phyloP scores from a whole-genome alignment of 2,888 invertebrate species.

The Pimpla rufipes region DNA sequence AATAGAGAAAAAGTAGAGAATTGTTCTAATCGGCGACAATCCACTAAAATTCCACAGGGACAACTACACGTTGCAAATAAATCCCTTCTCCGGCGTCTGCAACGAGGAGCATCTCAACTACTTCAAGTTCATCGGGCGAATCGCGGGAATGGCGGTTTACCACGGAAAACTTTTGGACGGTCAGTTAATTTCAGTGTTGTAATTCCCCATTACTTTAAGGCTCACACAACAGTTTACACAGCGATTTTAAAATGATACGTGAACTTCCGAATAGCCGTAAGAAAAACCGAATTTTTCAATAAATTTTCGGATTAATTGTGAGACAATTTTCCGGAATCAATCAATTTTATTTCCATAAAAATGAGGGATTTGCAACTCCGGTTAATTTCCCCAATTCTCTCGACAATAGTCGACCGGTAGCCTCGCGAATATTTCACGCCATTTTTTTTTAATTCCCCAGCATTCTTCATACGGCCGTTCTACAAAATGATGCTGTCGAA shows the following conservation, averaged over 20 bases:
- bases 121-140: constrained; percentile 99
- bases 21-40: background rate
- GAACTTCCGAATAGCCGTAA: too few species aligned
- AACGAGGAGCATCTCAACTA: constrained; percentile 99
- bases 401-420: too few species aligned
- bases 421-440: background rate
- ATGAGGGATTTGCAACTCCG: too few species aligned
- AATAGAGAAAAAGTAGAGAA: too few species aligned
- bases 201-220: too few species aligned
- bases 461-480: constrained; percentile 99
- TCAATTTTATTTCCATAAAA: too few species aligned
- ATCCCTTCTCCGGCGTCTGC: constrained; percentile 98
- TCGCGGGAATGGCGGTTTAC: constrained; percentile 99
- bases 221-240: too few species aligned
- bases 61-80: constrained; percentile 99
- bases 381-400: too few species aligned
- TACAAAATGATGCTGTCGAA: constrained; percentile 99
- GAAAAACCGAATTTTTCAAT: too few species aligned
- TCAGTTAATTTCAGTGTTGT: constrained; percentile 86
- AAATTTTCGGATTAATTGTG: too few species aligned
- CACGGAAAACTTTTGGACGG: constrained; percentile 99
- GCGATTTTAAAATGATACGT: too few species aligned
- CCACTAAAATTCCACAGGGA: constrained; percentile 88
- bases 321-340: too few species aligned
- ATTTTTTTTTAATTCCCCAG: constrained; percentile 87